Conservation (phyloP, 2,113 vertebrate species). For the Antigone vipio region DNA sequence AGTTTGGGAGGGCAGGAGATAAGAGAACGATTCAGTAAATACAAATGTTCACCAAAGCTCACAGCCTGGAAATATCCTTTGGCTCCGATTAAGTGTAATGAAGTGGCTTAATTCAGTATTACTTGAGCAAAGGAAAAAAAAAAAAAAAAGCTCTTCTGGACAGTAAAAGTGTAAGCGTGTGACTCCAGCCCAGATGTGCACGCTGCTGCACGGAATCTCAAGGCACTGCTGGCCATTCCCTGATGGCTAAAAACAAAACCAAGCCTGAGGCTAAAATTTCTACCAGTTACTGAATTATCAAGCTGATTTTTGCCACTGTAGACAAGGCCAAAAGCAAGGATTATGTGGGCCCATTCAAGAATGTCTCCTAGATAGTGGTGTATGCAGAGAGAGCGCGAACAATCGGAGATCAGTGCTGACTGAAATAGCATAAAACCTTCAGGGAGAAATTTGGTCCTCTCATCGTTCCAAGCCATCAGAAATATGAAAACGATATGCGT, state of each 20-base stretch:
- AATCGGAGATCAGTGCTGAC: neutral
- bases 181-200: conserved; percentile 31
- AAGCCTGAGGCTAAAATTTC: neutral
- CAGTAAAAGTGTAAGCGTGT: neutral
- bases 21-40: neutral
- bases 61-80: conserved; percentile 16
- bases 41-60: neutral
- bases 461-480: neutral
- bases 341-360: neutral
- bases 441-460: neutral
- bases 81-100: conserved; percentile 38
- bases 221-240: neutral
- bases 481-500: neutral
- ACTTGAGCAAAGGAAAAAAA: neutral
- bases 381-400: neutral
- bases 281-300: neutral
- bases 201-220: neutral
- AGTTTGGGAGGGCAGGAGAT: neutral
- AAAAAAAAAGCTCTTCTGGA: neutral
- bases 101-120: conserved; percentile 51
- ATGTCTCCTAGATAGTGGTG: neutral
- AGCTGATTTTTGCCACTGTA: neutral
- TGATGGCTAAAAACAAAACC: neutral
- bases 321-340: neutral
- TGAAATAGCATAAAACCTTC: neutral